Conservation (phyloP, 64 coral and sea anemone genomes). For the Pocillopora damicornis region DNA sequence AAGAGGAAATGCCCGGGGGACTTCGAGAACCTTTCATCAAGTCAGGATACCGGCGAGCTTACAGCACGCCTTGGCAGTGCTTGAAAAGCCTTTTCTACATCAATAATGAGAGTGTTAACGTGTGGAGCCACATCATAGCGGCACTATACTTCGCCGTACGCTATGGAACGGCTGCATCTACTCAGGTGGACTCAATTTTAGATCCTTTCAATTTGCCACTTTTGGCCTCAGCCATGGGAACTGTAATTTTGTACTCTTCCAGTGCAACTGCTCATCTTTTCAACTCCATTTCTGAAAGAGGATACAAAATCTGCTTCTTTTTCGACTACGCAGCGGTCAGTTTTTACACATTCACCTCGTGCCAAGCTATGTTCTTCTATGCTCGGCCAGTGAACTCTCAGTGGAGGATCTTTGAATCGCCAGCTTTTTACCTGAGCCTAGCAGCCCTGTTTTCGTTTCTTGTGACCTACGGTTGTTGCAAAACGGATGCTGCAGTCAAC, state of each 20-base stretch:
- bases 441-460: constrained; percentile 38
- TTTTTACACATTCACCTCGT: constrained; percentile 29
- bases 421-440: constrained; percentile 35
- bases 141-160: constrained; percentile 18
- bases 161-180: background rate
- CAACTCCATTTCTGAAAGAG: constrained; percentile 37
- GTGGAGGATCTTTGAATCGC: constrained; percentile 44
- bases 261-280: constrained; percentile 42
- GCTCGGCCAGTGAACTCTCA: constrained; percentile 26
- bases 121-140: constrained; percentile 50
- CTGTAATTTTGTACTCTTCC: background rate
- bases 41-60: constrained; percentile 23
- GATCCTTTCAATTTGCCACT: constrained; percentile 32
- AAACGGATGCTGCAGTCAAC: constrained; percentile 17
- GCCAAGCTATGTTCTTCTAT: constrained; percentile 55
- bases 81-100: constrained; percentile 45
- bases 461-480: constrained; percentile 37
- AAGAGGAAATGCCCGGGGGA: constrained; percentile 9
- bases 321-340: constrained; percentile 57
- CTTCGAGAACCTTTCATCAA: constrained; percentile 43
- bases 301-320: constrained; percentile 49
- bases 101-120: constrained; percentile 48
- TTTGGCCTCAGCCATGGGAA: constrained; percentile 17
- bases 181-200: background rate
- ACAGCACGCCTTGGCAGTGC: constrained; percentile 35